Conservation (phyloP, 2,888 invertebrate genomes). For the Leptothorax acervorum region DNA sequence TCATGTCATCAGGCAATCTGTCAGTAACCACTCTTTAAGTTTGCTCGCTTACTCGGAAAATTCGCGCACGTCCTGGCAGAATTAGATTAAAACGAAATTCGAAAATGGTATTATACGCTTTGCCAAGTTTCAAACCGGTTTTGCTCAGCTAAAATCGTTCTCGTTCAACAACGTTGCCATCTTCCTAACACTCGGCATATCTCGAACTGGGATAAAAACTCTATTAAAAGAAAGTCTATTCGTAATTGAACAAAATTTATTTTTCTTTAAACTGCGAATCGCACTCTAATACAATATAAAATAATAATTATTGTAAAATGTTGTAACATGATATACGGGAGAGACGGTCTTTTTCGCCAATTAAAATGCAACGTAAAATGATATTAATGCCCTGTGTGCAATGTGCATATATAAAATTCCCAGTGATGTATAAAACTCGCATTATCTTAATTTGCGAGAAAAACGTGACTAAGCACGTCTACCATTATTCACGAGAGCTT, state of each 20-base stretch:
- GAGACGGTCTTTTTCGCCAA: neutral
- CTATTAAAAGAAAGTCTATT: neutral
- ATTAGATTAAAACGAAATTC: neutral
- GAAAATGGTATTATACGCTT: neutral
- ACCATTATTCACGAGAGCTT: constrained; percentile 32
- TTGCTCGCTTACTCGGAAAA: neutral
- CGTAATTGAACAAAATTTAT: neutral
- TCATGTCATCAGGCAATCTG: neutral
- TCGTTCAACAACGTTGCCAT: neutral
- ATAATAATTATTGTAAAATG: constrained; percentile 14
- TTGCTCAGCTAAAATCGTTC: neutral
- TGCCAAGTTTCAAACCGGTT: neutral
- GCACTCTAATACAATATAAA: neutral
- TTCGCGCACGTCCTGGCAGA: neutral
- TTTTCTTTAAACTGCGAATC: neutral
- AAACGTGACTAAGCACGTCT: constrained; percentile 31
- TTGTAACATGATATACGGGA: neutral
- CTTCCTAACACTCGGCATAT: neutral
- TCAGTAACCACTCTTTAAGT: constrained; percentile 24
- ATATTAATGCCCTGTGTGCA: neutral
- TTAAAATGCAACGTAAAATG: constrained; percentile 1
- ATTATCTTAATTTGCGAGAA: constrained; percentile 29
- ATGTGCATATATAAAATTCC: neutral
- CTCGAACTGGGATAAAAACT: neutral
- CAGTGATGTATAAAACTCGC: constrained; percentile 15